Conservation (phyloP, 2,888 invertebrate species). For the Metacarcinus magister region DNA sequence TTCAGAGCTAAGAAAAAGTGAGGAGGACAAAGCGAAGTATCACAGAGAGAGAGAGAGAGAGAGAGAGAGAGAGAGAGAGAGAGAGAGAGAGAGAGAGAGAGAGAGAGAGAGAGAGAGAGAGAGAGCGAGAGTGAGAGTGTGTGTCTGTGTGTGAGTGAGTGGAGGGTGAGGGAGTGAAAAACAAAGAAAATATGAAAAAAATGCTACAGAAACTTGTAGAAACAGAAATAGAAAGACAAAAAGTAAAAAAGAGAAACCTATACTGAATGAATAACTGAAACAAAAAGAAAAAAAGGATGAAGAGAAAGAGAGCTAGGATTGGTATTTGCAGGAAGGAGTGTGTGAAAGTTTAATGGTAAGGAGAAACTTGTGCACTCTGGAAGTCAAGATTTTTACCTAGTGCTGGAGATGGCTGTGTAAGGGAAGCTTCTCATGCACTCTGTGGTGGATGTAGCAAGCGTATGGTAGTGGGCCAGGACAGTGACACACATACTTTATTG, state of each 20-base stretch:
- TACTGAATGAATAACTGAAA: background rate
- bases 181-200: background rate
- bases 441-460: background rate
- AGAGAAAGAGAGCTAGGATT: background rate
- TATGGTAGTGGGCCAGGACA: background rate
- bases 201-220: background rate
- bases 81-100: slow-evolving; percentile 20
- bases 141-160: no score
- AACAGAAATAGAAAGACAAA: background rate
- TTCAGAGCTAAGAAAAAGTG: background rate
- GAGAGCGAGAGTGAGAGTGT: background rate
- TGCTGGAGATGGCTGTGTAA: background rate
- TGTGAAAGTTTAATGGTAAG: background rate
- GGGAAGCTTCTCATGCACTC: background rate
- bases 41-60: background rate
- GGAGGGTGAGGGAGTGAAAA: no score
- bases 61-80: slow-evolving; percentile 38
- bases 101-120: background rate
- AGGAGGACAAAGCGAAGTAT: background rate
- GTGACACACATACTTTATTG: no score
- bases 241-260: background rate
- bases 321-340: background rate
- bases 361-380: background rate
- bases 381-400: background rate
- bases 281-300: background rate